Base-by-base conservation (phyloP, 2,797 vertebrate genomes). In the Pipistrellus pipistrellus region DNA sequence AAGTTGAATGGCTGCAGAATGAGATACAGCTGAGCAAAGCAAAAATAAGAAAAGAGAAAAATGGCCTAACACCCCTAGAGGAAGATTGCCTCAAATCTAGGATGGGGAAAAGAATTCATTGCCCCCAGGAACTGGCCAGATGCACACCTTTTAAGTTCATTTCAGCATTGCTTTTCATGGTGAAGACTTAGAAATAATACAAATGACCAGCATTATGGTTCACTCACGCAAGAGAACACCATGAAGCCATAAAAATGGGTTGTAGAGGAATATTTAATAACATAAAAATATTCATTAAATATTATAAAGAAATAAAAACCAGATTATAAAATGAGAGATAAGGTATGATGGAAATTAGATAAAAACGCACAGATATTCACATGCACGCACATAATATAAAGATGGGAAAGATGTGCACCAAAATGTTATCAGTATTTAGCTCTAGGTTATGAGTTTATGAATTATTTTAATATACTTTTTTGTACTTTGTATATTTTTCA, bases 11-110 rank as follows among this genome's bases (percentile, higher is more conserved):
- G 78, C 93, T 95, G 18, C 38, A 66, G 78, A 94, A 89, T 48
- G 23, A 92, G 51, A 77, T 53, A 71, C 11, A 88, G 87, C 80
- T 72, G 94, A 96, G 84, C 66, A 91, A 96, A 44, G 44, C 53
- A 97, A 84, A 93, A 77, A 91, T 9, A 72, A 71, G 32, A 87
- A 62, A 27, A n/a, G 9, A 96, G 81, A 23, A 96, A 94, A 95
- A 53, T 62, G 53, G 21, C 83, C 78, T 89, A 25, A 53, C 59
- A 83, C 3, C 27, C n/a, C 18, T 17, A 30, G 25, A 64, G 30
- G 59, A 62, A 64, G 53, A 64, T 12, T 66, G 35, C 86, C 73
- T 57, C 55, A 73, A 20, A 59, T 92, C 57, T 71, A 87, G 81
- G 73, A 27, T 6, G 27, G 46, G 20, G 30, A 8, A 59, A 90